Conservation (phyloP, 2,797 vertebrate genomes). For the Cryptoblepharus egeriae region DNA sequence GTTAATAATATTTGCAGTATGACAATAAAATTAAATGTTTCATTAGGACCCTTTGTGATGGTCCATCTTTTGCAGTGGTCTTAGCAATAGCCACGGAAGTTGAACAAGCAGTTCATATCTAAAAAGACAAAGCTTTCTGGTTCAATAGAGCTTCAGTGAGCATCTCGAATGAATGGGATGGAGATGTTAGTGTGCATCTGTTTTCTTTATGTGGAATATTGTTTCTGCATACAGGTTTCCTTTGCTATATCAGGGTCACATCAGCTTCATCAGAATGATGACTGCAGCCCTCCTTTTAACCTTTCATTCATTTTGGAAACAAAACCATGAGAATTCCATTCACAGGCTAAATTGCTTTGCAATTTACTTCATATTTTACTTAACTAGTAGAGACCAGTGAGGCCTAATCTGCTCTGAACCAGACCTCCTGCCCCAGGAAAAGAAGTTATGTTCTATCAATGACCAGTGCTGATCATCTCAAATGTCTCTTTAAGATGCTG, state of each 20-base stretch:
- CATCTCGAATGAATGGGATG: not conserved
- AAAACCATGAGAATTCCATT: not conserved
- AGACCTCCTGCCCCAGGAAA: too few relatives aligned
- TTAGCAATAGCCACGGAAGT: not conserved
- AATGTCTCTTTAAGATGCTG: too few relatives aligned
- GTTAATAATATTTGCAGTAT: too few relatives aligned
- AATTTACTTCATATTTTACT: not conserved
- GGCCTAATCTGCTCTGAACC: too few relatives aligned
- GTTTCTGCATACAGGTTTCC: not conserved
- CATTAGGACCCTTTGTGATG: not conserved
- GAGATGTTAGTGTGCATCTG: not conserved
- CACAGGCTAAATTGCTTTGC: not conserved
- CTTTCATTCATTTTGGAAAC: conserved; percentile 38
- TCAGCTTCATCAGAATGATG: conserved; percentile 23
- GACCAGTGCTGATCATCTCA: too few relatives aligned
- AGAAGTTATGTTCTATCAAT: too few relatives aligned
- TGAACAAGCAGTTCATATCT: not conserved
- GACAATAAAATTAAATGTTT: not conserved
- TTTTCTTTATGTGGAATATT: not conserved
- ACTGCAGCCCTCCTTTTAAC: conserved; percentile 10
- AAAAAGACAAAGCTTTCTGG: not conserved
- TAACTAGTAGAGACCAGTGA: conserved; percentile 4
- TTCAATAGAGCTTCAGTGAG: not conserved
- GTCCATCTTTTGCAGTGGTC: not conserved
- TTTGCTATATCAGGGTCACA: not conserved